A percentile compares a stretch with the other conserved stretches of the same genome.
These are phyloP conservation scores for Recurvirostra avosetta DNA, from an alignment of 2,113 vertebrate species.

Conservation along the genomic window DNA sequence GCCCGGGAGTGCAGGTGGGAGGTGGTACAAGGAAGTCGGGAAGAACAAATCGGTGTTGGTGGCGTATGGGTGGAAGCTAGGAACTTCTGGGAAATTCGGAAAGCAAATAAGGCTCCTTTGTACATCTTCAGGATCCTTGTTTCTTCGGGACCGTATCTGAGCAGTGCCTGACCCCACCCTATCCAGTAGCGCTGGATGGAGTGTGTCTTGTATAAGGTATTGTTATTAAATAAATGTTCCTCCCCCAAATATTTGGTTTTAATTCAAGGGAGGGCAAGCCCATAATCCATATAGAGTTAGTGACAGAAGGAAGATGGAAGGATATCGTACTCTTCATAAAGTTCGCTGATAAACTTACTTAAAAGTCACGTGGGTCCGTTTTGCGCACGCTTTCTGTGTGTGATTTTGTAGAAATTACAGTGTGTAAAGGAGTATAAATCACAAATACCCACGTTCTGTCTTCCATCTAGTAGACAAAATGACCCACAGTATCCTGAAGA, in stretches of 20 bases:
- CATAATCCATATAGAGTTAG: fast-evolving
- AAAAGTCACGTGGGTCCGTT: neutral
- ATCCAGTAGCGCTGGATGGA: neutral
- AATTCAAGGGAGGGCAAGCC: neutral
- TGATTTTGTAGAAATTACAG: neutral
- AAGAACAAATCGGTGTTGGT: neutral
- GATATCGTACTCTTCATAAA: neutral
- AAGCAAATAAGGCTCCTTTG: neutral
- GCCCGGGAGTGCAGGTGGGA: neutral
- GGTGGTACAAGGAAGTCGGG: neutral
- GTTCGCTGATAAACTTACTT: neutral
- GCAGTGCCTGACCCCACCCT: neutral
- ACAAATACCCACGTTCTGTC: fast-evolving
- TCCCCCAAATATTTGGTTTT: neutral
- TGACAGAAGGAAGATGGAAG: neutral
- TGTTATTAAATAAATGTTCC: neutral
- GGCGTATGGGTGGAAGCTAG: neutral
- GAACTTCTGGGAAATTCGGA: neutral
- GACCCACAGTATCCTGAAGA: neutral
- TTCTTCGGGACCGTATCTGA: neutral
- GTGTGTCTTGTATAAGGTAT: neutral
- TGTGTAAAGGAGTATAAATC: neutral
- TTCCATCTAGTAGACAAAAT: neutral
- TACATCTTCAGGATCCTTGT: neutral
- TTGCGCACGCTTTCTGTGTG: neutral